Percentiles rank a stretch among this genome's conserved stretches.
Conservation (phyloP, 2,888 invertebrate genomes). For the Eupithecia insigniata region DNA sequence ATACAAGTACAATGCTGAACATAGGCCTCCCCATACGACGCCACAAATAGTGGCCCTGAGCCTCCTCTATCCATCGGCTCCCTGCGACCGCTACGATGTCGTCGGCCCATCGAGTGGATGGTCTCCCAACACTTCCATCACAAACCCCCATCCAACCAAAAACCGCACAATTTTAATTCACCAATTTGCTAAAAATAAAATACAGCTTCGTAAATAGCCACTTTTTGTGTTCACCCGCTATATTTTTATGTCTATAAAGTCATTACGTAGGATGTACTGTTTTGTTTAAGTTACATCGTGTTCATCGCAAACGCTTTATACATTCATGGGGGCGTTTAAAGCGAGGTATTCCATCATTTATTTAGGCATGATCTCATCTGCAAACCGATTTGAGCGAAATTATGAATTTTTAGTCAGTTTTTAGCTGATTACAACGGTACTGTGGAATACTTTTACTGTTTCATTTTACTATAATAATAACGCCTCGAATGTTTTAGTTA, state of each 20-base stretch:
- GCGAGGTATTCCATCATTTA: conserved; percentile 42
- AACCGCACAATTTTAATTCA: not conserved
- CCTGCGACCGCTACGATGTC: too few species aligned
- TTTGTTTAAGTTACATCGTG: conserved; percentile 37
- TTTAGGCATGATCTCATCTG: conserved; percentile 36
- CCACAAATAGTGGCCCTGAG: too few species aligned
- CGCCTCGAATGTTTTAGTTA: not conserved
- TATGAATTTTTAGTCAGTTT: conserved; percentile 34
- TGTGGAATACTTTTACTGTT: conserved; percentile 17
- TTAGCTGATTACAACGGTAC: conserved; percentile 23
- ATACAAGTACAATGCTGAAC: too few species aligned
- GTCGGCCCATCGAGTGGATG: too few species aligned
- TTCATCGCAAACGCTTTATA: conserved; percentile 39
- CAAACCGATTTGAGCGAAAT: conserved; percentile 33
- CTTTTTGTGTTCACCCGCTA: conserved; percentile 13
- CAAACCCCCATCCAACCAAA: too few species aligned
- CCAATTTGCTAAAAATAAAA: not conserved
- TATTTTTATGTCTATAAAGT: conserved; percentile 2
- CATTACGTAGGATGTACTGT: conserved; percentile 14
- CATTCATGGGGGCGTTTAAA: conserved; percentile 41
- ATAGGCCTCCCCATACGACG: too few species aligned
- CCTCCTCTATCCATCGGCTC: too few species aligned
- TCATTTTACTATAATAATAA: conserved; percentile 11
- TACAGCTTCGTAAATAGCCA: not conserved
- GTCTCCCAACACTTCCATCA: too few species aligned